A percentile compares a stretch with the other conserved stretches of the same genome.
These are phyloP conservation scores for Pelobates fuscus DNA, from an alignment of 2,113 vertebrate species.

Conservation along the genomic window DNA sequence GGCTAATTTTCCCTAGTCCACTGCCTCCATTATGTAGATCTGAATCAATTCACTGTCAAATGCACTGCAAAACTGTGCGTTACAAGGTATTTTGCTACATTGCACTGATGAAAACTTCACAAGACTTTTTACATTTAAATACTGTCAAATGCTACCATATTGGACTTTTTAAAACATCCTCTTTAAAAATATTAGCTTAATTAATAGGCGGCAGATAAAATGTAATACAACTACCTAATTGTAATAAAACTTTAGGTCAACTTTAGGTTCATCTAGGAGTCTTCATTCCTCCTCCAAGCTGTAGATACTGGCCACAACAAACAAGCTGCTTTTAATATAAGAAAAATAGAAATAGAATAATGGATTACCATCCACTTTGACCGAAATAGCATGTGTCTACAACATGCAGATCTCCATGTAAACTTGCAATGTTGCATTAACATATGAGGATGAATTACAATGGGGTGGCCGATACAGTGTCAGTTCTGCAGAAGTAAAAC, in stretches of 20 bases:
- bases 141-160: slow-evolving; percentile 22
- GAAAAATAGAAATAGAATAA: not conserved
- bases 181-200: not conserved
- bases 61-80: slow-evolving; percentile 17
- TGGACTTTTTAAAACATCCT: not conserved
- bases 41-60: not conserved
- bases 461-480: too few species aligned
- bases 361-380: not conserved
- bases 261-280: not conserved
- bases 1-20: too few species aligned
- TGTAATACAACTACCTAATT: too few species aligned
- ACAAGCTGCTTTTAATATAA: not conserved
- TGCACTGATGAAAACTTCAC: slow-evolving; percentile 23
- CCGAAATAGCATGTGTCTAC: not conserved
- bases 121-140: slow-evolving; percentile 23
- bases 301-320: not conserved
- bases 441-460: not conserved
- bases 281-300: too few species aligned
- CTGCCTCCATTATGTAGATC: not conserved
- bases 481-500: too few species aligned
- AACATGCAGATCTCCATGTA: not conserved
- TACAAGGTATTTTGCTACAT: slow-evolving; percentile 28
- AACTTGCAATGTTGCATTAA: not conserved
- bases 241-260: too few species aligned
- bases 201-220: too few species aligned